A percentile compares a stretch with the other conserved stretches of the same genome.
Evolutionary conservation across 30 jellyfish, hydroid and myxozoan genomes (phyloP).

Genomic region (Turritopsis dohrnii): DNA sequence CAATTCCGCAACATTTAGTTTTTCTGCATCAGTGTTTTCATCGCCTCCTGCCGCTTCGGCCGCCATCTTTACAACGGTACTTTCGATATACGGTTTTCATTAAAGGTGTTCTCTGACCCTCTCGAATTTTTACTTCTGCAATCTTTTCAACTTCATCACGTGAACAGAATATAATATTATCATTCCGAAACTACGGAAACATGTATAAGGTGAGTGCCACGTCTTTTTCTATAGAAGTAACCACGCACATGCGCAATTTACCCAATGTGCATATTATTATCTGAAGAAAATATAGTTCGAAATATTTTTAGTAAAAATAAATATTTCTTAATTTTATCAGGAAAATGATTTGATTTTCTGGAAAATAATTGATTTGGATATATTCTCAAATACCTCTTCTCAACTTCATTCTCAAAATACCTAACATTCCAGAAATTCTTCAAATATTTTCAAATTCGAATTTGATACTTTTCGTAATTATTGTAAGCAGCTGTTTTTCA

Average conservation of each 20-base stretch:
- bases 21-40: conserved; percentile 24
- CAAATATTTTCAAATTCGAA: neutral
- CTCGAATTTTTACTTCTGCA: neutral
- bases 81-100: conserved; percentile 24
- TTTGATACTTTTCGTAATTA: neutral
- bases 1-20: conserved; percentile 2
- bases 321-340: neutral
- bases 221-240: conserved; percentile 18
- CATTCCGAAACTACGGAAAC: conserved; percentile 12
- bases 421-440: neutral
- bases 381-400: too few species aligned
- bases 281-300: neutral
- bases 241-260: conserved; percentile 33
- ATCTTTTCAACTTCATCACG: conserved; percentile 19
- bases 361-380: neutral
- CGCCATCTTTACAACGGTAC: conserved; percentile 27
- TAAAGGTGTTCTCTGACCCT: conserved; percentile 3
- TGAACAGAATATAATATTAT: conserved; percentile 7
- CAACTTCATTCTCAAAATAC: neutral
- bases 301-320: too few species aligned
- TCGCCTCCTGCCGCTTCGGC: conserved; percentile 30
- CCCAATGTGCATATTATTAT: neutral
- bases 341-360: neutral
- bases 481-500: neutral
- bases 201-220: conserved; percentile 21